A percentile compares a stretch with the other conserved stretches of the same genome.
Conservation (phyloP, 1,140 invertebrate genomes). For the Sinella curviseta region DNA sequence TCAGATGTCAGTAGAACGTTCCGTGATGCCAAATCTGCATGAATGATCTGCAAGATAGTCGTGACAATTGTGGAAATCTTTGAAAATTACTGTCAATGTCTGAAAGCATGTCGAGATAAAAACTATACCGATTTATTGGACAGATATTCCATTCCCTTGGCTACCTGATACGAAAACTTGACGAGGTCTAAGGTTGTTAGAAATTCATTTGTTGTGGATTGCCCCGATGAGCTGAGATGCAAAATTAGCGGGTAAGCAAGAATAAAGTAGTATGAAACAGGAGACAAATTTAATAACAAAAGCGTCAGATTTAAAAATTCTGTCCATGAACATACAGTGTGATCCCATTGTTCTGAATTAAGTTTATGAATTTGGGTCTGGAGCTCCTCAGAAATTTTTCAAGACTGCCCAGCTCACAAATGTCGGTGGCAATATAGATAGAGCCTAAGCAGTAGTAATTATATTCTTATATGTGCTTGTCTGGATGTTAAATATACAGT, state of each 20-base stretch:
- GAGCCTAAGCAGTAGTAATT: not conserved
- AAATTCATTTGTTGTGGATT: not conserved
- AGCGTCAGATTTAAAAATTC: not conserved
- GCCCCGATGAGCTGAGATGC: too few species aligned
- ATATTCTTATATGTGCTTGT: too few species aligned
- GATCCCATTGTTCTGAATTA: too few species aligned
- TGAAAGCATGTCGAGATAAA: not conserved
- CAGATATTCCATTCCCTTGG: slow-evolving; percentile 29
- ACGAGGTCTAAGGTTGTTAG: slow-evolving; percentile 6
- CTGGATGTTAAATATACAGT: not conserved
- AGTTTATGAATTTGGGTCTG: not conserved
- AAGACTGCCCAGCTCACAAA: slow-evolving; percentile 8
- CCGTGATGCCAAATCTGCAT: slow-evolving; percentile 78
- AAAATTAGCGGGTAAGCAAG: too few species aligned
- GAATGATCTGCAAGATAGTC: slow-evolving; percentile 70
- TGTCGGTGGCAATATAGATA: slow-evolving; percentile 10
- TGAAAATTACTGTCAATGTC: not conserved
- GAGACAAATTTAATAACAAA: not conserved
- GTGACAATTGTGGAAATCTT: not conserved
- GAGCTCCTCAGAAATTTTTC: not conserved
- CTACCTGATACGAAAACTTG: not conserved
- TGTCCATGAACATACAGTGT: too few species aligned
- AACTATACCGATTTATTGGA: not conserved
- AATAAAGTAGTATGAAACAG: too few species aligned
- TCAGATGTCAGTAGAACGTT: slow-evolving; percentile 75